A percentile compares a stretch with the other conserved stretches of the same genome.
phyloP scores from a whole-genome alignment of 1,140 invertebrate genomes.

The Carcinoscorpius rotundicauda region DNA sequence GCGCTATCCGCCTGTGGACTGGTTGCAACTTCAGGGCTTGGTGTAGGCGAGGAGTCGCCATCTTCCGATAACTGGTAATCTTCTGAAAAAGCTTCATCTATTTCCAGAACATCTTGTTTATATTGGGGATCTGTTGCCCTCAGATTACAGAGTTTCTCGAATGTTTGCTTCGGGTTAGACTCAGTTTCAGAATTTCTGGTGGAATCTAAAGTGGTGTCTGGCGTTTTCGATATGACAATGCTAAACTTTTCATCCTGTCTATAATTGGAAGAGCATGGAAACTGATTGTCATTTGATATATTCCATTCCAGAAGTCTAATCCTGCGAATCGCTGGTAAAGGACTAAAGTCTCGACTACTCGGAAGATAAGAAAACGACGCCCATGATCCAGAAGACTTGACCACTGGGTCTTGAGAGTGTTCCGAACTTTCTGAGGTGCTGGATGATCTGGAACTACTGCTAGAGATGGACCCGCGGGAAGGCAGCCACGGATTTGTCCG shows the following conservation, averaged over 20 bases:
- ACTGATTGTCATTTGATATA: too few species aligned
- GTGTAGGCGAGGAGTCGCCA: background rate
- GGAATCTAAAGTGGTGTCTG: too few species aligned
- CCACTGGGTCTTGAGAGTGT: too few species aligned
- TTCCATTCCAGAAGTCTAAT: too few species aligned
- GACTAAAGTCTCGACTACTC: too few species aligned
- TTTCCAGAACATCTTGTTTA: background rate
- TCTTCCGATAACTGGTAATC: background rate
- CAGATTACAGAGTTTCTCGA: background rate
- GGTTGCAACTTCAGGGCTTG: background rate
- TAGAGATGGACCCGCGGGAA: background rate
- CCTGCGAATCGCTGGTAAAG: too few species aligned
- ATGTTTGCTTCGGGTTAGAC: background rate
- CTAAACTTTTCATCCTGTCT: too few species aligned
- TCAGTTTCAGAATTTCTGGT: background rate
- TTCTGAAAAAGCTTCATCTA: background rate
- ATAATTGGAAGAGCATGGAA: too few species aligned
- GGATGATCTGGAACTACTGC: background rate
- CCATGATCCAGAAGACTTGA: too few species aligned
- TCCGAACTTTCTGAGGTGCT: background rate
- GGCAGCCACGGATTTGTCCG: slow-evolving; percentile 1
- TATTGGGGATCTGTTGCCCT: background rate
- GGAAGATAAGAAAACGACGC: too few species aligned
- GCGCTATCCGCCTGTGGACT: slow-evolving; percentile 1
- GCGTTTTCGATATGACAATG: too few species aligned